Percentiles rank a stretch among this genome's conserved stretches.
Evolutionary conservation across 2,113 vertebrate genomes (phyloP).

Genomic region (Falcunculus frontatus): DNA sequence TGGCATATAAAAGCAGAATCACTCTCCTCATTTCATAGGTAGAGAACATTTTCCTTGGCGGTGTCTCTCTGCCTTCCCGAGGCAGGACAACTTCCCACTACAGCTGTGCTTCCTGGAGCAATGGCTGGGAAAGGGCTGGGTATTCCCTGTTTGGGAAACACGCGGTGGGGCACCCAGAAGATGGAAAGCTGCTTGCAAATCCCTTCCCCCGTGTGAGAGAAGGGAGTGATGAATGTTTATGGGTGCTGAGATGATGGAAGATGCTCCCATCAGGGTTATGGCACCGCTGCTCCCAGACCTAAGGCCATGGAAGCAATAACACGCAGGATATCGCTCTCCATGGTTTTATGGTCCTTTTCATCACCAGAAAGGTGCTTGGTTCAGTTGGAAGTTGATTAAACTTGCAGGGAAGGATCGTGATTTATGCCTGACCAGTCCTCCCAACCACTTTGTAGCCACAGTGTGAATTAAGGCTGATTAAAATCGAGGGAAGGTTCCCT

Average conservation of each 20-base stretch:
- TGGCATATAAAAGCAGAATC: neutral
- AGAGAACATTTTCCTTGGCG: neutral
- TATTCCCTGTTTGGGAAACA: neutral
- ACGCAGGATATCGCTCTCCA: accelerated
- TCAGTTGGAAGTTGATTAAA: neutral
- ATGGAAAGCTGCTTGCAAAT: neutral
- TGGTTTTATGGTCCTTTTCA: neutral
- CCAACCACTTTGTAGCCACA: neutral
- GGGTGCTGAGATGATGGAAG: neutral
- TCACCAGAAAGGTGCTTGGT: neutral
- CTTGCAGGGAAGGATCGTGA: neutral
- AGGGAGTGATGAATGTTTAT: neutral
- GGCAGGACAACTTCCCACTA: neutral
- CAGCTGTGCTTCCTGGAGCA: neutral
- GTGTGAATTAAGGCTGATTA: neutral
- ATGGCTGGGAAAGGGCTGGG: neutral
- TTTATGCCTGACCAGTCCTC: neutral
- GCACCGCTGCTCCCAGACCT: neutral
- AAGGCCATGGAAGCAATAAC: neutral
- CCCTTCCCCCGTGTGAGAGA: neutral
- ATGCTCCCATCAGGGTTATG: neutral
- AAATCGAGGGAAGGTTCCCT: neutral
- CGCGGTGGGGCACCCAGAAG: neutral
- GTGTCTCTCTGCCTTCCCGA: neutral
- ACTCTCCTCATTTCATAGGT: neutral